A percentile compares a stretch with the other conserved stretches of the same genome.
Evolutionary conservation across 2,797 vertebrate species (phyloP).

Genomic region (Alouatta caraya): DNA sequence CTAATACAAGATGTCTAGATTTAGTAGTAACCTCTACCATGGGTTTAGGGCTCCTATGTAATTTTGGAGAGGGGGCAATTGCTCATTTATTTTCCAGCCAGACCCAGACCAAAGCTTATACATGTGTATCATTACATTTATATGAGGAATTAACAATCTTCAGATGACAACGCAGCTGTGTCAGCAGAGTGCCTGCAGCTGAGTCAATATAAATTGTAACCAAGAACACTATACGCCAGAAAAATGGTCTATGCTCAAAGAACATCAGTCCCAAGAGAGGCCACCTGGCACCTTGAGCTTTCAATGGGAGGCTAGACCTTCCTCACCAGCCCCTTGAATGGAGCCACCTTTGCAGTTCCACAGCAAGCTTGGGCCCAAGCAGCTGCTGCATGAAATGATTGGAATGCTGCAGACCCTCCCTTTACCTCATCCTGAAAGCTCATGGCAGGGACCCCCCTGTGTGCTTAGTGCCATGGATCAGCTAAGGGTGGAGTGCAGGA

Average conservation of each 20-base stretch:
- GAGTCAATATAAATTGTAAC: slow-evolving; percentile 59
- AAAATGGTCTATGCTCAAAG: slow-evolving; percentile 20
- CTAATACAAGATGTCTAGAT: neutral
- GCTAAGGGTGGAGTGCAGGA: neutral
- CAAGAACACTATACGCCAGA: slow-evolving; percentile 9
- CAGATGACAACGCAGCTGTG: slow-evolving; percentile 47
- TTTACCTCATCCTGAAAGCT: neutral
- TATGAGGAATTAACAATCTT: slow-evolving; percentile 48
- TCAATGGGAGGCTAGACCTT: neutral
- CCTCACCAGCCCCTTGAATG: neutral
- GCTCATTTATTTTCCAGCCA: slow-evolving; percentile 51
- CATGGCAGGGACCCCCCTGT: neutral
- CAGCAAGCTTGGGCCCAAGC: neutral
- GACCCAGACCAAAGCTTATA: slow-evolving; percentile 16
- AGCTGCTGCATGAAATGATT: neutral
- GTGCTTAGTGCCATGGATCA: neutral
- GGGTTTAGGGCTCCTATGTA: neutral
- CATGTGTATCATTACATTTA: slow-evolving; percentile 16
- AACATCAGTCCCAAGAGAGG: neutral
- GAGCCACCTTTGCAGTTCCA: neutral
- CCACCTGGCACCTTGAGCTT: neutral
- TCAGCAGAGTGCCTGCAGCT: slow-evolving; percentile 49
- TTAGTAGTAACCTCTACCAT: neutral
- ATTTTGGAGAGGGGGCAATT: neutral
- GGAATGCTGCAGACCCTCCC: neutral